Base-by-base conservation (phyloP, 2,888 invertebrate genomes). In the Netelia virgata region DNA sequence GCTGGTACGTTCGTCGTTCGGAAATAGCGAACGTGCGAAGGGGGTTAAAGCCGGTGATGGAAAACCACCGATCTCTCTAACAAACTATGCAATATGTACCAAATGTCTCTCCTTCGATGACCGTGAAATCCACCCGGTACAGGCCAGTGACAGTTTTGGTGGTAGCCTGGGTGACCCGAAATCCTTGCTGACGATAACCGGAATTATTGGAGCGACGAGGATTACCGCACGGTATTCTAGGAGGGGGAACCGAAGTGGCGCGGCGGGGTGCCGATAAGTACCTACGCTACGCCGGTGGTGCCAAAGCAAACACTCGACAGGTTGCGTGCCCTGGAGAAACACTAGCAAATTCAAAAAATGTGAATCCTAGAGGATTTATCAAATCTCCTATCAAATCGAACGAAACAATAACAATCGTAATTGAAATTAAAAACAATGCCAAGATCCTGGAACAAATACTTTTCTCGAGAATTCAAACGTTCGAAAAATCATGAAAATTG, bases 291-390 rank as follows among this genome's bases (percentile, higher is more conserved):
- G 69, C 82, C n/a, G 57, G 69, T 50, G 77, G 14, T 82, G 82
- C 78, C 86, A 89, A 89, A 88, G 86, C 86, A 92, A 92, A 91
- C 91, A 92, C 92, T 92, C 88, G 91, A 91, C 89, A 88, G 89
- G 88, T 89, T 90, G 90, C 90, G 91, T 90, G 91, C 88, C 70
- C 89, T 89, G 75, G 83, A 86, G 88, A 89, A 91, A 89, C 89
- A 91, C 64, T 18, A 43, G 14, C 10, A 79, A 75, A 79, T 83
- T 79, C 79, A 41, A 79, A 63, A 59, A 59, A 50, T 69, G n/a
- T 53, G 64, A 64, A 53, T 72, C 50, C 61, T 73, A 23, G n/a
- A 47, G 59, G 43, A 59, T 68, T 59, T 18, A 5, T 23, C 10
- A 50, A 77, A 72, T 66, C 64, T 79, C 64, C 11, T 43, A 41